phyloP scores from a whole-genome alignment of 2,113 vertebrate species.

The Haliaeetus leucogaster region DNA sequence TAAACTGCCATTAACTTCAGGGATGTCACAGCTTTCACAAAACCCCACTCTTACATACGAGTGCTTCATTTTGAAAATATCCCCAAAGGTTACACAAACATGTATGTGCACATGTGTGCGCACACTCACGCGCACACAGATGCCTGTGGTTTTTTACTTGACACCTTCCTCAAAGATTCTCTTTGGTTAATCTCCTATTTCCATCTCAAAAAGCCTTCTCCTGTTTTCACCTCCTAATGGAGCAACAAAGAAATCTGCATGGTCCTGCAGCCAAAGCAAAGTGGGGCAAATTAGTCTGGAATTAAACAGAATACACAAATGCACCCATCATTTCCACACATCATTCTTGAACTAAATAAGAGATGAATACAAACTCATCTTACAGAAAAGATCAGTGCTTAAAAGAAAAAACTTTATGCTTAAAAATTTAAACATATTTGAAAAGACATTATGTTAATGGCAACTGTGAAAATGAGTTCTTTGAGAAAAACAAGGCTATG shows the following conservation, averaged over 20 bases:
- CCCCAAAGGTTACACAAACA: neutral
- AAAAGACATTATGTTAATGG: neutral
- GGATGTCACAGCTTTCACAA: neutral
- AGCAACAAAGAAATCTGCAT: neutral
- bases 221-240: neutral
- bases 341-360: neutral
- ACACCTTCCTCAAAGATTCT: neutral
- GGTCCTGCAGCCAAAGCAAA: neutral
- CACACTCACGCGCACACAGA: neutral
- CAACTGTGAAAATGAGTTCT: neutral
- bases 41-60: neutral
- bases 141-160: neutral
- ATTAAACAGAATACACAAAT: neutral
- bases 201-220: neutral
- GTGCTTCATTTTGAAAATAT: neutral
- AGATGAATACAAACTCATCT: neutral
- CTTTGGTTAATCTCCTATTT: neutral
- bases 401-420: neutral
- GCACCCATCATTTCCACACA: neutral
- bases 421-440: neutral
- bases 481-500: neutral
- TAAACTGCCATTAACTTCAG: neutral
- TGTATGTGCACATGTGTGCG: accelerated
- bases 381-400: neutral
- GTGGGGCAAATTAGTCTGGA: neutral